Conservation (phyloP, 2,113 vertebrate genomes). For the Vombatus ursinus region DNA sequence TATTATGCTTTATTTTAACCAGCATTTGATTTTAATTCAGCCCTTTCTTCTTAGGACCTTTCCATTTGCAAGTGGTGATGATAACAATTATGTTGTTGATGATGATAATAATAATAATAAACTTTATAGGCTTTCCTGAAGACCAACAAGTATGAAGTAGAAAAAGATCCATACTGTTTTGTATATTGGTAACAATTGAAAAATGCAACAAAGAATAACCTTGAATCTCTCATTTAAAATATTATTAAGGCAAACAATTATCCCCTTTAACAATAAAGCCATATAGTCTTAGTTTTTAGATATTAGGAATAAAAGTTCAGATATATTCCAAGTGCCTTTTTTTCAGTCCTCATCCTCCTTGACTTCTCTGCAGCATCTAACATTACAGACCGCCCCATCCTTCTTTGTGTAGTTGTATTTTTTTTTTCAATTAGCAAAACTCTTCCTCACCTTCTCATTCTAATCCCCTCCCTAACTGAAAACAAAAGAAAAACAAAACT, state of each 20-base stretch:
- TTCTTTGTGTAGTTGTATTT: not conserved
- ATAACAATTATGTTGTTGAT: slow-evolving; percentile 30
- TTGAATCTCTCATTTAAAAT: slow-evolving; percentile 28
- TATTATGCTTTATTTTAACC: too few species aligned
- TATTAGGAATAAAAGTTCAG: too few species aligned
- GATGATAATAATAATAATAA: slow-evolving; percentile 20
- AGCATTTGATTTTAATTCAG: slow-evolving; percentile 52
- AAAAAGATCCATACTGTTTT: slow-evolving; percentile 16
- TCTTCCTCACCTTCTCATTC: not conserved
- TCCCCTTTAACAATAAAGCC: not conserved
- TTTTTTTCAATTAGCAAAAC: not conserved
- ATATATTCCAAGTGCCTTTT: too few species aligned
- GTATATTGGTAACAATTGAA: slow-evolving; percentile 47
- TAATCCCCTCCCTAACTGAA: not conserved
- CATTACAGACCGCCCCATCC: not conserved
- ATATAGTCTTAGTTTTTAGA: slow-evolving; percentile 41
- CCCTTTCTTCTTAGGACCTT: not conserved
- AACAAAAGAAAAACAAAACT: not conserved
- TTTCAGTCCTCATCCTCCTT: not conserved
- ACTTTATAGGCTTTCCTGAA: slow-evolving; percentile 57
- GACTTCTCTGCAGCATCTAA: not conserved
- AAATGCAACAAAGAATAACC: slow-evolving; percentile 49
- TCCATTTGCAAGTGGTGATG: slow-evolving; percentile 36
- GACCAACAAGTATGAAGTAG: slow-evolving; percentile 22
- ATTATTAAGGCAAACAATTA: slow-evolving; percentile 9